Evolutionary conservation across 2,797 vertebrate species (phyloP).

Genomic region (Malacoctenus gilli): DNA sequence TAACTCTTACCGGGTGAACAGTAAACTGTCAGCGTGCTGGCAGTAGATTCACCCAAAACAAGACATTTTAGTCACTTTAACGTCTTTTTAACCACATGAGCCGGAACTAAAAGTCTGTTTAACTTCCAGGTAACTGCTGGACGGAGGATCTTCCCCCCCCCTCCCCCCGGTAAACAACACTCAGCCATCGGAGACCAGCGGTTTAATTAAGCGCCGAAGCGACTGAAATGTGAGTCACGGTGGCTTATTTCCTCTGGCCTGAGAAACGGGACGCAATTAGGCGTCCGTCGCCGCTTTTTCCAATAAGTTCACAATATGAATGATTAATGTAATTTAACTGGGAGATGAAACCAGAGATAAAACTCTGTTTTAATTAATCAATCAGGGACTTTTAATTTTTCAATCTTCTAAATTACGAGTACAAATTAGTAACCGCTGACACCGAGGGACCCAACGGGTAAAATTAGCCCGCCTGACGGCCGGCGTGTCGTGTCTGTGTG

Average conservation of each 20-base stretch:
- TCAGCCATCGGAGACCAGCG: constrained; percentile 7
- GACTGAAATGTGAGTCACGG: constrained; percentile 27
- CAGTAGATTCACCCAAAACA: too few relatives aligned
- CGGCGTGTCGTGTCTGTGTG: not conserved
- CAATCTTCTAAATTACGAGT: too few relatives aligned
- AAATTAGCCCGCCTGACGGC: not conserved
- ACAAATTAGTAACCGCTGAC: too few relatives aligned
- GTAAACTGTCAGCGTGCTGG: too few relatives aligned
- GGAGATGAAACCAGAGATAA: constrained; percentile 6
- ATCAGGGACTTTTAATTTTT: not conserved
- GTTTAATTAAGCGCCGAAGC: constrained; percentile 18
- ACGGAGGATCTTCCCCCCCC: not conserved
- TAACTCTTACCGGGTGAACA: too few relatives aligned
- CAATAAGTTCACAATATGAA: constrained; percentile 9
- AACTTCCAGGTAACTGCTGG: constrained; percentile 1
- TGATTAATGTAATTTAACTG: constrained; percentile 29
- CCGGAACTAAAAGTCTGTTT: too few relatives aligned
- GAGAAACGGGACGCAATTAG: constrained; percentile 1
- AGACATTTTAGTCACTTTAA: too few relatives aligned
- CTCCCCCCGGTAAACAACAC: not conserved
- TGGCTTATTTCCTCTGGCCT: constrained; percentile 8
- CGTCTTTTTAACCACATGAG: too few relatives aligned
- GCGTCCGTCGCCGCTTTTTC: not conserved
- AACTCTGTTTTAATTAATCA: constrained; percentile 6
- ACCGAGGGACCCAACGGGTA: not conserved